These are phyloP conservation scores for Hyles vespertilio DNA, from an alignment of 1,140 invertebrate species.

Conservation along the genomic window DNA sequence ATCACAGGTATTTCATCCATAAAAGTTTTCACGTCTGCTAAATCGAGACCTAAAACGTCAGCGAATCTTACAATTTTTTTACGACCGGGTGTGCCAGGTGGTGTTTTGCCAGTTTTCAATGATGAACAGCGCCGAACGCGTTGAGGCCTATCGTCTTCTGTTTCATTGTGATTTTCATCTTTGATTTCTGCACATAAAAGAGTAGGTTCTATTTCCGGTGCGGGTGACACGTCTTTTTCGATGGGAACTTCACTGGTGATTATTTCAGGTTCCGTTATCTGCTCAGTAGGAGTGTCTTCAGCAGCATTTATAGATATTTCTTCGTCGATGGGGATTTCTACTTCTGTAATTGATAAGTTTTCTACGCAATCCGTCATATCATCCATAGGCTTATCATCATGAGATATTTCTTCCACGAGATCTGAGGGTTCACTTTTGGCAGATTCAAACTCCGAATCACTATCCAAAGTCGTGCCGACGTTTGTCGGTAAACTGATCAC, in stretches of 20 bases:
- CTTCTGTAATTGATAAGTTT: conserved; percentile 52
- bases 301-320: conserved; percentile 14
- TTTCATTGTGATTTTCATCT: conserved; percentile 41
- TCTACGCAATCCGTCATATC: conserved; percentile 44
- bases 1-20: conserved; percentile 92
- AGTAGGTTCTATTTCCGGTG: conserved; percentile 46
- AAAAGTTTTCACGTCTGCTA: conserved; percentile 93
- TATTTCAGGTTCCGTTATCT: conserved; percentile 34
- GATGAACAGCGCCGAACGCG: conserved; percentile 88
- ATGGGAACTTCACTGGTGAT: conserved; percentile 44
- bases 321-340: conserved; percentile 40
- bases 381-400: conserved; percentile 34
- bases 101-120: conserved; percentile 93
- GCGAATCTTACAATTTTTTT: conserved; percentile 98
- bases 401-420: conserved; percentile 32
- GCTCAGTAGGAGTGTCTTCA: conserved; percentile 19
- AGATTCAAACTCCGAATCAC: conserved; percentile 70
- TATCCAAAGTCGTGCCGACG: conserved; percentile 41
- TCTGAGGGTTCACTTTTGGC: conserved; percentile 64
- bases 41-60: conserved; percentile 93
- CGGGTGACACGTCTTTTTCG: conserved; percentile 51
- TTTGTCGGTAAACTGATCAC: conserved; percentile 32
- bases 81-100: conserved; percentile 89
- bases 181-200: conserved; percentile 43
- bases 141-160: conserved; percentile 76